Conservation (phyloP, 2,888 invertebrate species). For the Drosophila histrio region DNA sequence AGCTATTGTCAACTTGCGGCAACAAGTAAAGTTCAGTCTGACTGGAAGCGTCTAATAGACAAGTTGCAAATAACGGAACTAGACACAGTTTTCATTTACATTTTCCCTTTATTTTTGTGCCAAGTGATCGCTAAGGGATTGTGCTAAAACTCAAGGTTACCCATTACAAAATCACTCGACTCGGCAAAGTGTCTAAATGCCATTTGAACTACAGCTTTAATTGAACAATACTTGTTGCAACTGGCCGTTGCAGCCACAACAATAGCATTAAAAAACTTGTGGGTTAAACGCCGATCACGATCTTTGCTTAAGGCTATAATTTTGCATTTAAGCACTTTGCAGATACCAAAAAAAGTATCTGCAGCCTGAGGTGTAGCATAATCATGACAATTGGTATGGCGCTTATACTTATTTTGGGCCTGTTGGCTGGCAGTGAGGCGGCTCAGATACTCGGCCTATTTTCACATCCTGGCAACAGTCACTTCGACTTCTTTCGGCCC, state of each 20-base stretch:
- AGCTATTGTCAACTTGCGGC: slow-evolving; percentile 13
- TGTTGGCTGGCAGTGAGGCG: slow-evolving; percentile 12
- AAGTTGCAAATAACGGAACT: slow-evolving; percentile 25
- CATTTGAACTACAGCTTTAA: slow-evolving; percentile 27
- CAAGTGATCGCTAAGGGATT: slow-evolving; percentile 4
- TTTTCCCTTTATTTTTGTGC: not conserved
- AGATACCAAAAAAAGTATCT: slow-evolving; percentile 16
- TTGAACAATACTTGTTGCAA: slow-evolving; percentile 28
- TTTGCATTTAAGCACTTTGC: slow-evolving; percentile 15
- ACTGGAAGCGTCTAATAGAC: slow-evolving; percentile 44
- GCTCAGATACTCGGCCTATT: slow-evolving; percentile 82
- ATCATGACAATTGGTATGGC: slow-evolving; percentile 10
- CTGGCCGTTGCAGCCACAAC: slow-evolving; percentile 8
- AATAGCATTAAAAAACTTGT: slow-evolving; percentile 15
- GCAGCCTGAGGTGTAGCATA: slow-evolving; percentile 18
- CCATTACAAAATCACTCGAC: not conserved
- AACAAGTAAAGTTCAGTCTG: slow-evolving; percentile 48
- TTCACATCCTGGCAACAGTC: slow-evolving; percentile 83
- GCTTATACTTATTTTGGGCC: slow-evolving; percentile 7
- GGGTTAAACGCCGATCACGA: slow-evolving; percentile 60
- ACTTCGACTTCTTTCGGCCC: slow-evolving; percentile 83
- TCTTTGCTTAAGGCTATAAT: slow-evolving; percentile 34
- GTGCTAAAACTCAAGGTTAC: not conserved
- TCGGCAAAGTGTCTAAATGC: not conserved
- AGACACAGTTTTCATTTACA: not conserved